Evolutionary conservation across 1,140 invertebrate species (phyloP), one percentile per base, ranked within the genome.

Genomic region (Cheumatopsyche charites): DNA sequence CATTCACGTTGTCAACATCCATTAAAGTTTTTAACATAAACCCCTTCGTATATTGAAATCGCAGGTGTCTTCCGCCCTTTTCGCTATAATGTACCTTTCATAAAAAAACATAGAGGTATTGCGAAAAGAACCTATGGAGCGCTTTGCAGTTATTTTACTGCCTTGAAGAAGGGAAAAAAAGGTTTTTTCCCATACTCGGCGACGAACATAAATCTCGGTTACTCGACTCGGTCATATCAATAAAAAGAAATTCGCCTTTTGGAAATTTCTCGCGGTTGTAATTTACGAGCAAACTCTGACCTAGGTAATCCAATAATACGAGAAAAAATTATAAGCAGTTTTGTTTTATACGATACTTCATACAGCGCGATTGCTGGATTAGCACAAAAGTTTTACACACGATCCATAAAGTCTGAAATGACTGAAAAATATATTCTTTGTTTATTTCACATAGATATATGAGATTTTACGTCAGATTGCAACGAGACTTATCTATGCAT

Each of bases 181-280:
- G 52, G 42, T 29, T 25, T 49, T 73, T 73, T 68, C 72, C 29
- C 62, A 25, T 67, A 42, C 43, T 29, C 25, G 49, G 29, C 42
- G 61, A 47, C 23, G 58, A 67, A 17, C 58, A 68, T 73, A 73
- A 73, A 73, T 73, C 72, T 70, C 45, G 61, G 72, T 70, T 70
- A 73, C 72, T 47, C 61, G 62, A 70, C 58, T 69, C 41, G 72
- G 72, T 69, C 72, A 69, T 73, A 73, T 73, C 72, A 73, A 73
- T 73, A 73, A 73, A 73, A 73, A 73, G 55, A 55, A 65, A 70
- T 49, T 52, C 70, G 9, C 67, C 42, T n/a, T 49, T 66, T 67
- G 47, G 61, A 69, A 70, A 70, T 65, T 63, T 70, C 23, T 52
- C 19, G 41, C 13, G 1, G 15, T 69, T 47, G 67, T 73, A 73